A percentile compares a stretch with the other conserved stretches of the same genome.
These are phyloP conservation scores for Mustelus asterias DNA, from an alignment of 2,113 vertebrate genomes.

Conservation along the genomic window DNA sequence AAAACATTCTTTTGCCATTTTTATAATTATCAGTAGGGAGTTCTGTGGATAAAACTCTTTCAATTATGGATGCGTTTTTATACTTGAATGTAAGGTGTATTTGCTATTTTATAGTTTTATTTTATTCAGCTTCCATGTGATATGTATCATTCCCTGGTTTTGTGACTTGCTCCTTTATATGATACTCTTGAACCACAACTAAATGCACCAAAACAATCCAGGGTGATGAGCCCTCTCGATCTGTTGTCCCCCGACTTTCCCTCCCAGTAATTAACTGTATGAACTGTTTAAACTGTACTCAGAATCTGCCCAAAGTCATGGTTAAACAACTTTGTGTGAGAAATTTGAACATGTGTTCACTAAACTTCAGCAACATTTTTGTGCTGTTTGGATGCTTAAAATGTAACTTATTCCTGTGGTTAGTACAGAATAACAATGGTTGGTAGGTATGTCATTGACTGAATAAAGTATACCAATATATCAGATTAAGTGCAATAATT, in stretches of 20 bases:
- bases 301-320: neutral
- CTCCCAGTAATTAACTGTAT: neutral
- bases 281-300: neutral
- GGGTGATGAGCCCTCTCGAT: neutral
- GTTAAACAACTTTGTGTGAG: neutral
- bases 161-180: neutral
- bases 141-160: neutral
- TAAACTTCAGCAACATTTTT: neutral
- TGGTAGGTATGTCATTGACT: neutral
- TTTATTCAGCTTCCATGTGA: neutral
- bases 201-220: neutral
- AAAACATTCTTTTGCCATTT: neutral
- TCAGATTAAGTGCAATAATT: neutral
- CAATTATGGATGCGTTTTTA: neutral
- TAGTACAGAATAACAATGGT: neutral
- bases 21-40: neutral
- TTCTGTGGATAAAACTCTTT: neutral
- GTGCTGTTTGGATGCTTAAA: neutral
- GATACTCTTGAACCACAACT: neutral
- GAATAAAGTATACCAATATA: neutral
- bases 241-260: neutral
- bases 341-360: neutral
- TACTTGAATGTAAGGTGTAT: neutral
- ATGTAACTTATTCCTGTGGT: neutral
- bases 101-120: neutral